Conservation (phyloP, 2,888 invertebrate genomes). For the Eupeodes luniger region DNA sequence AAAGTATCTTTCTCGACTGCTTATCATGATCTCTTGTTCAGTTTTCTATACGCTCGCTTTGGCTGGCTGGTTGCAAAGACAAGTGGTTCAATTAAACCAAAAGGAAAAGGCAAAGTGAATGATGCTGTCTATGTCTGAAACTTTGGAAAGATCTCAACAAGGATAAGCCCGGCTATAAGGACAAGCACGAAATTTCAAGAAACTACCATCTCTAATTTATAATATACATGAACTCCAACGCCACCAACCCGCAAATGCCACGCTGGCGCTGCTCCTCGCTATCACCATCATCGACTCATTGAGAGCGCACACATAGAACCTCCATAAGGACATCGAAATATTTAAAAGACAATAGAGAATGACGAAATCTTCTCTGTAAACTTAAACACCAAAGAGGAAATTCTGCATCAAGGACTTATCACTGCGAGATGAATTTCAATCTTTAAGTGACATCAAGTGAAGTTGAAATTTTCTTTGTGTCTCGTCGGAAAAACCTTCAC, state of each 20-base stretch:
- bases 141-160: slow-evolving; percentile 47
- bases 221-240: not conserved
- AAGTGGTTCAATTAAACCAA: slow-evolving; percentile 70
- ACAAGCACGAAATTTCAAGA: not conserved
- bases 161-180: slow-evolving; percentile 37
- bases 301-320: slow-evolving; percentile 4
- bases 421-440: slow-evolving; percentile 47
- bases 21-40: slow-evolving; percentile 54
- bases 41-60: slow-evolving; percentile 17
- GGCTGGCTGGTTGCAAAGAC: slow-evolving; percentile 30
- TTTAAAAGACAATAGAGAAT: slow-evolving; percentile 28
- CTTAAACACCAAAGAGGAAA: slow-evolving; percentile 2
- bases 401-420: slow-evolving; percentile 25
- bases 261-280: not conserved
- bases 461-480: slow-evolving; percentile 46
- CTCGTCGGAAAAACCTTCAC: not conserved
- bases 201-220: not conserved
- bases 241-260: not conserved
- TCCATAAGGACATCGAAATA: slow-evolving; percentile 48
- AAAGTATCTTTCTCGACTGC: slow-evolving; percentile 53
- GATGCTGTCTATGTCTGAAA: slow-evolving; percentile 52
- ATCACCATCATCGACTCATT: not conserved
- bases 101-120: slow-evolving; percentile 44
- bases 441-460: slow-evolving; percentile 39
- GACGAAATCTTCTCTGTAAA: not conserved